Evolutionary conservation across 2,888 invertebrate genomes (phyloP).

Genomic region (Oegoconia quadripuncta): DNA sequence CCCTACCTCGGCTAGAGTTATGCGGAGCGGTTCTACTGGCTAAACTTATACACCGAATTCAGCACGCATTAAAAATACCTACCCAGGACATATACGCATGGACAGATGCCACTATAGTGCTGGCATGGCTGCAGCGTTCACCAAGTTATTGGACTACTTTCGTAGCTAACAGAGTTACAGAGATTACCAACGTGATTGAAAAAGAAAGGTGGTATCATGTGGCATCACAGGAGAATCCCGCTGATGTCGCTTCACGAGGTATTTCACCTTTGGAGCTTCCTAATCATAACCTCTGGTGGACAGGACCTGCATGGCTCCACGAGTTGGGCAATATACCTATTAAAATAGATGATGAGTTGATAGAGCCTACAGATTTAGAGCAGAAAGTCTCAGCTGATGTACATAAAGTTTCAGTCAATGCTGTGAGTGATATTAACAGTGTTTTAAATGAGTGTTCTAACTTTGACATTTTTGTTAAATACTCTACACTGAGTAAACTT

Average conservation of each 20-base stretch:
- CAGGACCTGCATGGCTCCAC: neutral
- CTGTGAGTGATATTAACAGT: too few species aligned
- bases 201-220: conserved; percentile 16
- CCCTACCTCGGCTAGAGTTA: conserved; percentile 15
- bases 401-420: too few species aligned
- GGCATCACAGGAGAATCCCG: conserved; percentile 22
- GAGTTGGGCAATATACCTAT: too few species aligned
- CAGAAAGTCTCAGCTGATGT: too few species aligned
- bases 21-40: conserved; percentile 14
- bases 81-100: conserved; percentile 12
- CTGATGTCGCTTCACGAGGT: conserved; percentile 28
- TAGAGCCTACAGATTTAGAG: too few species aligned
- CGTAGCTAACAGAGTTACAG: conserved; percentile 16
- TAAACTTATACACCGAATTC: conserved; percentile 8
- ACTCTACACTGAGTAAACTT: too few species aligned
- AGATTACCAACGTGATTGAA: conserved; percentile 17
- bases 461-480: too few species aligned
- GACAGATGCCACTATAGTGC: conserved; percentile 22
- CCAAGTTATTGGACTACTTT: conserved; percentile 19
- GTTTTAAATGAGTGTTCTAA: too few species aligned
- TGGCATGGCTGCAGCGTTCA: conserved; percentile 15
- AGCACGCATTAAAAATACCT: conserved; percentile 3
- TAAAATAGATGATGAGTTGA: too few species aligned
- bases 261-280: conserved; percentile 3
- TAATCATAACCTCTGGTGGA: conserved; percentile 8